Conservation (phyloP, 2,797 vertebrate species). For the Pempheris klunzingeri region DNA sequence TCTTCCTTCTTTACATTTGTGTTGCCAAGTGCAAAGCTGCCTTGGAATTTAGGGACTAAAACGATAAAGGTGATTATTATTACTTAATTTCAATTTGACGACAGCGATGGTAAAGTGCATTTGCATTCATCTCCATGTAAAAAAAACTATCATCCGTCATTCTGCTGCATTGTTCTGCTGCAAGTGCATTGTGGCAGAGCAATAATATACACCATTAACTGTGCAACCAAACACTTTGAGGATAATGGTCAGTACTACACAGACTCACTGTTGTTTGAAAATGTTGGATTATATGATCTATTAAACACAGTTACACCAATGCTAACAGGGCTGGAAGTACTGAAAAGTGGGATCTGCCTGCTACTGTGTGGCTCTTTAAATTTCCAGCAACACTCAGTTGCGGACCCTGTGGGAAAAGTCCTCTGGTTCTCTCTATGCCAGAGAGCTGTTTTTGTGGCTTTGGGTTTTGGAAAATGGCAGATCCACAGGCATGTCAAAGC, state of each 20-base stretch:
- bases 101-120: not conserved
- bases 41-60: not conserved
- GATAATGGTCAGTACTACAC: not conserved
- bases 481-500: constrained; percentile 45
- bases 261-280: not conserved
- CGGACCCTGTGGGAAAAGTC: constrained; percentile 35
- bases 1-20: constrained; percentile 14
- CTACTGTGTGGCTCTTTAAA: constrained; percentile 28
- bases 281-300: constrained; percentile 14
- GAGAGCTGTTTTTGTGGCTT: constrained; percentile 51
- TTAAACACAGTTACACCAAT: not conserved
- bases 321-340: not conserved
- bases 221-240: constrained; percentile 1
- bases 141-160: not conserved
- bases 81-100: not conserved
- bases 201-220: not conserved
- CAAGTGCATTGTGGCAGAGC: not conserved
- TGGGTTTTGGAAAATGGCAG: constrained; percentile 61
- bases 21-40: not conserved
- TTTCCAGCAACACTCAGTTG: constrained; percentile 52
- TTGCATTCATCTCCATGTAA: not conserved
- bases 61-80: not conserved
- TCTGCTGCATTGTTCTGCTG: not conserved
- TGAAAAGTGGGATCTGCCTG: constrained; percentile 29
- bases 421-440: constrained; percentile 14